These are phyloP conservation scores for Hemistola chrysoprasaria DNA, from an alignment of 2,888 invertebrate genomes.

Conservation along the genomic window DNA sequence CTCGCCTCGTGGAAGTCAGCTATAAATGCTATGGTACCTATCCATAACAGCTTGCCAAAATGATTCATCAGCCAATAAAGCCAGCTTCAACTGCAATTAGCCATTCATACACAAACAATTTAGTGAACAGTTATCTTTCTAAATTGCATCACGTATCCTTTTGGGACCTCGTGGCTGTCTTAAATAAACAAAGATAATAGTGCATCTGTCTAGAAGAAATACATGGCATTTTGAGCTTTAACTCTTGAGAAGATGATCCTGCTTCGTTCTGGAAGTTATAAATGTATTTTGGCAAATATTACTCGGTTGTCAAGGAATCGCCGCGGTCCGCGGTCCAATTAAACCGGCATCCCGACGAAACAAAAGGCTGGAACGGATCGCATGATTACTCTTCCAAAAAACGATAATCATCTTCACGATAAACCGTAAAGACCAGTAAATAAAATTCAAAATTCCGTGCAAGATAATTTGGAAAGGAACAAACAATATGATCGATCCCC, in stretches of 20 bases:
- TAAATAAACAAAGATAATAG: constrained; percentile 24
- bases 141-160: constrained; percentile 32
- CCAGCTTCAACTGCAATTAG: constrained; percentile 21
- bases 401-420: constrained; percentile 28
- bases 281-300: constrained; percentile 31
- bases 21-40: not conserved
- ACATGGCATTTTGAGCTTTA: constrained; percentile 18
- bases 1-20: constrained; percentile 3
- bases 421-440: constrained; percentile 30
- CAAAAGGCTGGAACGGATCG: constrained; percentile 51
- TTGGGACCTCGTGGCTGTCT: constrained; percentile 16
- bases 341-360: constrained; percentile 46
- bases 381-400: constrained; percentile 39
- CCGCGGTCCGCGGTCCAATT: constrained; percentile 48
- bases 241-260: constrained; percentile 6
- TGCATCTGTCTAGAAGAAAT: constrained; percentile 8
- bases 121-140: constrained; percentile 28
- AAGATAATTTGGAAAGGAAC: constrained; percentile 23
- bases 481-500: constrained; percentile 30
- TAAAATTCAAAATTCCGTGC: constrained; percentile 32
- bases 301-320: constrained; percentile 48
- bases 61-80: constrained; percentile 23
- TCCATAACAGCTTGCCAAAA: constrained; percentile 7
- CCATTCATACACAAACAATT: constrained; percentile 24
- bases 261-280: not conserved